A percentile compares a stretch with the other conserved stretches of the same genome.
These are phyloP conservation scores for Drosophila insularis DNA, from an alignment of 1,140 invertebrate genomes.

Conservation along the genomic window DNA sequence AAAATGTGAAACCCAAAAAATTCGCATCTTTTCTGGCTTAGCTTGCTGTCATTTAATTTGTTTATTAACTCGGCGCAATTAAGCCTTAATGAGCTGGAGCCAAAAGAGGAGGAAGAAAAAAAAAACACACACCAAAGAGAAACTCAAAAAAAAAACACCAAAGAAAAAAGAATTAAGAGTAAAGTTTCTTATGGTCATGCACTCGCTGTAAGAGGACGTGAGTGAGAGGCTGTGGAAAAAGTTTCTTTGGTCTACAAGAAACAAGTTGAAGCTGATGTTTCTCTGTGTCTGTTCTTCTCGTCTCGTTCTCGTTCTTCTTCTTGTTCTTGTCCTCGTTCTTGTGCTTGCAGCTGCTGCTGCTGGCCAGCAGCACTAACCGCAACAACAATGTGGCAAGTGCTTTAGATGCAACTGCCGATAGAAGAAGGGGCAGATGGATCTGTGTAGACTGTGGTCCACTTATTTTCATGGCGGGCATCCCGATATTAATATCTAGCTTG, in stretches of 20 bases:
- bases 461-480: not conserved
- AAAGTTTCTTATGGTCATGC: conserved; percentile 44
- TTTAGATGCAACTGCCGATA: conserved; percentile 51
- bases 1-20: conserved; percentile 18
- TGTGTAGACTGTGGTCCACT: not conserved
- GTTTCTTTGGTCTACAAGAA: conserved; percentile 30
- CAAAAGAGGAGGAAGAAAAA: conserved; percentile 6
- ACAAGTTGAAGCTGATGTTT: conserved; percentile 10
- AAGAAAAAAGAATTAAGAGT: not conserved
- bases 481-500: not conserved
- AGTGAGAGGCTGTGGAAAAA: conserved; percentile 22
- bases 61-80: conserved; percentile 56
- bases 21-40: conserved; percentile 7
- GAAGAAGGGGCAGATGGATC: not conserved
- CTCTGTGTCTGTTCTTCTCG: conserved; percentile 2
- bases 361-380: conserved; percentile 45
- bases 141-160: not conserved
- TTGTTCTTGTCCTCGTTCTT: not conserved
- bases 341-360: conserved; percentile 24
- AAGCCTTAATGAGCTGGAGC: conserved; percentile 47
- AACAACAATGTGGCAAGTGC: conserved; percentile 58
- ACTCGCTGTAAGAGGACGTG: conserved; percentile 35
- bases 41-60: conserved; percentile 41
- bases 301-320: not conserved
- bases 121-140: not conserved